Base-by-base conservation (phyloP, 2,797 vertebrate genomes). In the Pelobates cultripes region DNA sequence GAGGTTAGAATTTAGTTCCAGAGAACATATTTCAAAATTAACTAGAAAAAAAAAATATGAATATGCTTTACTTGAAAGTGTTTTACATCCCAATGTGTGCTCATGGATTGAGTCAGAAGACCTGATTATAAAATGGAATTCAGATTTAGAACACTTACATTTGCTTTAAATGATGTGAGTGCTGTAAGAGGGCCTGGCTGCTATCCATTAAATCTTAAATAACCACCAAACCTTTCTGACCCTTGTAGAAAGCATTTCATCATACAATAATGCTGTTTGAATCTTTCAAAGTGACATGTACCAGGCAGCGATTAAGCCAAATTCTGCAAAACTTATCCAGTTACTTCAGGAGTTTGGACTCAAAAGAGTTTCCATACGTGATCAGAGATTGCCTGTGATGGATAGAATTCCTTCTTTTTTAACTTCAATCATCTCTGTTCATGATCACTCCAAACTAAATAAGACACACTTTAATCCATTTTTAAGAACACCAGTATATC, bases 321-420 rank as follows among this genome's bases (percentile, higher is more conserved):
- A 75, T 81, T 79, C 55, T 70, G 73, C 53, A 70, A 60, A 40
- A 75, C 64, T 81, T 75, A 75, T 81, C 73, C 75, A 81, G 73
- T 81, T 81, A 81, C 79, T 76, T 75, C 8, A 63, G 70, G 41
- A 47, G 15, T 63, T 69, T 63, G 53, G 43, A 70, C 43, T 70
- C 55, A 81, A 75, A 81, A 81, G 73, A 76, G 79, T 81, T 81
- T 81, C 67, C 79, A 75, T 81, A 81, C 73, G 73, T 63, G 73
- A 81, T 81, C 79, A 61, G 53, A 51, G 73, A 70, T 64, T 75
- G 73, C 15, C 72, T 70, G 55, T 63, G 42, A 70, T 70, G 73
- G 66, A 75, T 75, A 81, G 66, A 81, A 75, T 75, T 81, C 53
- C 15, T 61, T 40, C 63, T 45, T 41, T 61, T 70, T 80, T 63